Base-by-base conservation (phyloP, 2,888 invertebrate genomes). In the Palloptera scutellata region DNA sequence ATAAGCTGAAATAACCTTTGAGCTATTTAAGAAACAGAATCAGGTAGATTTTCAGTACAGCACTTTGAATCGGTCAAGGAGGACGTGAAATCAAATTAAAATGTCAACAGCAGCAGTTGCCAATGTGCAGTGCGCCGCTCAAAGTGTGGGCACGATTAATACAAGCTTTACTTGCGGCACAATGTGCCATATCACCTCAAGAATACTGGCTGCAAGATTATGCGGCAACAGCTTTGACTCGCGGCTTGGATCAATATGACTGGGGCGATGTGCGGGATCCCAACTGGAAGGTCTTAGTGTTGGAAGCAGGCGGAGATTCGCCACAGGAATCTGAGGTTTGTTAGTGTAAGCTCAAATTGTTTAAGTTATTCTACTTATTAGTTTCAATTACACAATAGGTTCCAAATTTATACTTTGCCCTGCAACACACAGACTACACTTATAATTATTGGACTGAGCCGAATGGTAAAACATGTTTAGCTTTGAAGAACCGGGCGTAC, bases 131-230 rank as follows among this genome's bases (percentile, higher is more conserved):
- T 82, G 82, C 66, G 64, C 73, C 9, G 69, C 72, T 12, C 72
- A 73, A 8, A 80, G 76, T 57, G 70, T 77, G 5, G 85, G 84
- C 1, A 6, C 75, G 2, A 73, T 76, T 5, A 79, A 75, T 91
- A 41, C 89, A 89, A 72, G 85, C 87, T 0, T 79, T 92, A 41
- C 76, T 91, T 12, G 81, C 87, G 0, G 88, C 89, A 0, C 89
- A 90, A 73, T 91, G 91, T 73, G 84, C 86, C 0, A 74, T 90
- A 11, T 85, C 86, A 0, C 85, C 86, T 0, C 83, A 86, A 58
- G 85, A 84, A 1, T 68, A 85, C 1, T 90, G 90, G 86, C 91
- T 91, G 0, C 76, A 77, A 12, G 90, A 90, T 65, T 81, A 81
- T 66, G 78, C 78, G 2, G 76, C 76, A 10, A 48, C 60, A 0